Evolutionary conservation across 1,140 invertebrate genomes (phyloP).

Genomic region (Epicauta chinensis): DNA sequence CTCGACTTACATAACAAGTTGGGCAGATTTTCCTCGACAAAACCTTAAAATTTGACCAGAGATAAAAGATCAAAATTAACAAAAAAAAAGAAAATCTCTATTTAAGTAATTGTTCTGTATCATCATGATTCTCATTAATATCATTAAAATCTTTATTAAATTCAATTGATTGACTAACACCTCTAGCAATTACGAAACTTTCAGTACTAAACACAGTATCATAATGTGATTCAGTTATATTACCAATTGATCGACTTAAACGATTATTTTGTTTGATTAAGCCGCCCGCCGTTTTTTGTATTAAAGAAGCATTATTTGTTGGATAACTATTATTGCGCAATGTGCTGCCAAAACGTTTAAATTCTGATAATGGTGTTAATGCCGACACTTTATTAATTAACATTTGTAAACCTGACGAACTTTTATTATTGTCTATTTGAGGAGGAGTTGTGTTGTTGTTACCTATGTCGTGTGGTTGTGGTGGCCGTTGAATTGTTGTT

Average conservation of each 20-base stretch:
- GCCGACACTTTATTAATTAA: constrained; percentile 35
- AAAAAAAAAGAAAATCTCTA: neutral
- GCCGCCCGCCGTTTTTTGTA: constrained; percentile 26
- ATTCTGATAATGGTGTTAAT: constrained; percentile 30
- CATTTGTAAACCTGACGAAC: constrained; percentile 30
- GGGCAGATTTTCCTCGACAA: constrained; percentile 38
- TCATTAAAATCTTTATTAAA: constrained; percentile 19
- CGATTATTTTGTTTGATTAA: constrained; percentile 30
- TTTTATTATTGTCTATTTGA: constrained; percentile 32
- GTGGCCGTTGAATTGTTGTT: constrained; percentile 41
- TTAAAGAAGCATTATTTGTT: constrained; percentile 30
- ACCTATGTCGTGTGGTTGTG: constrained; percentile 55
- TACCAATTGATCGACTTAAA: constrained; percentile 39
- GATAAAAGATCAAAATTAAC: neutral
- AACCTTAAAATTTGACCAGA: constrained; percentile 26
- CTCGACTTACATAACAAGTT: constrained; percentile 39
- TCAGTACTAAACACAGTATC: constrained; percentile 43
- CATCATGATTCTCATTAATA: constrained; percentile 17
- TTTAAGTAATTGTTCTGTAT: constrained; percentile 26
- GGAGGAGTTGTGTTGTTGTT: constrained; percentile 42
- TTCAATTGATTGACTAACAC: constrained; percentile 25
- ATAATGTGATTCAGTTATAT: constrained; percentile 41
- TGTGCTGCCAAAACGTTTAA: constrained; percentile 26
- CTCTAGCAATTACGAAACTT: constrained; percentile 40
- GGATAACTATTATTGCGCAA: constrained; percentile 39